These are phyloP conservation scores for Dermatemys mawii DNA, from an alignment of 2,113 vertebrate genomes.

Conservation along the genomic window DNA sequence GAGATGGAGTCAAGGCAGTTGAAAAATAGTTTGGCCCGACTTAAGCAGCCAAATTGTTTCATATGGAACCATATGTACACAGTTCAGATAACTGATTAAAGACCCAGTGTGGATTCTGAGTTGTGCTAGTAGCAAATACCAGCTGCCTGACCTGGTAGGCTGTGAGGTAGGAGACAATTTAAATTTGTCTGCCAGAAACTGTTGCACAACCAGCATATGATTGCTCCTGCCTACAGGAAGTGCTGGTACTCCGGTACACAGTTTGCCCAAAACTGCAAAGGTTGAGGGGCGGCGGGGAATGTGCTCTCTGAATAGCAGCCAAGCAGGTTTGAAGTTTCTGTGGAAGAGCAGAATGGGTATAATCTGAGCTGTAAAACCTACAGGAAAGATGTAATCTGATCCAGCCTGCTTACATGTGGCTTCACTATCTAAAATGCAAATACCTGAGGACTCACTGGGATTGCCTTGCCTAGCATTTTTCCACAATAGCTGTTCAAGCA, in stretches of 20 bases:
- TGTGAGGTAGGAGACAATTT: background rate
- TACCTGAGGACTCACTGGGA: background rate
- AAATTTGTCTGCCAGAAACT: background rate
- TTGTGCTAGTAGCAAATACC: background rate
- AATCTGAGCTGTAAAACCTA: conserved; percentile 15
- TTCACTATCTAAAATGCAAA: conserved; percentile 14
- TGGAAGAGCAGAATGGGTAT: conserved; percentile 15
- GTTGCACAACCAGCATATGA: background rate
- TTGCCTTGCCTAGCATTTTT: conserved; percentile 15
- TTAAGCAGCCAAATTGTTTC: background rate
- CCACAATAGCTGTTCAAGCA: background rate
- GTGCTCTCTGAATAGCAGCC: background rate
- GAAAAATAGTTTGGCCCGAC: background rate
- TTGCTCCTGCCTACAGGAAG: background rate
- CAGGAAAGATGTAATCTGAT: conserved; percentile 23
- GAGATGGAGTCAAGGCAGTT: background rate
- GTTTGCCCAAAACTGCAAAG: conserved; percentile 21
- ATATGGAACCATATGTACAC: background rate
- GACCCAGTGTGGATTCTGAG: background rate
- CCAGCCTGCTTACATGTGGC: conserved; percentile 8
- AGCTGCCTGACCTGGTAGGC: too few relatives aligned
- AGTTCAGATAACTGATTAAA: background rate
- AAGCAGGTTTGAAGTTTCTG: conserved; percentile 31
- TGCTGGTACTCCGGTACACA: background rate
- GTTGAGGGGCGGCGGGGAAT: background rate